Conservation (phyloP, 2,797 vertebrate species). For the Typhlichthys eigenmanni region DNA sequence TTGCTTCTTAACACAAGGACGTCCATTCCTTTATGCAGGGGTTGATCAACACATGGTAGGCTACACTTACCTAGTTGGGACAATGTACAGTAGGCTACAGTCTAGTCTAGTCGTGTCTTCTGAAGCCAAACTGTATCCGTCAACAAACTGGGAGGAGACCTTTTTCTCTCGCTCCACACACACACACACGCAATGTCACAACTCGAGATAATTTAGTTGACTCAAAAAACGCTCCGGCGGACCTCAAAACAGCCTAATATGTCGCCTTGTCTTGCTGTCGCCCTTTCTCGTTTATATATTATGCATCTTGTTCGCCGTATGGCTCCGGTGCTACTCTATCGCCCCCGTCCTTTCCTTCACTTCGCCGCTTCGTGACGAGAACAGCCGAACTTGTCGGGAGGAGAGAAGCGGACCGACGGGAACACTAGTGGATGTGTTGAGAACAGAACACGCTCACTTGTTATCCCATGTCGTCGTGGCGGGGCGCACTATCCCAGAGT, state of each 20-base stretch:
- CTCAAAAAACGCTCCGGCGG: conserved; percentile 19
- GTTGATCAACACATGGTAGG: conserved; percentile 11
- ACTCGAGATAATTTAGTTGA: conserved; percentile 44
- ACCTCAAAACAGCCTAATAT: conserved; percentile 26
- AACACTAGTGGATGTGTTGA: conserved; percentile 28
- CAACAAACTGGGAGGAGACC: conserved; percentile 71
- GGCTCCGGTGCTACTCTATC: conserved; percentile 15
- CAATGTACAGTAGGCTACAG: conserved; percentile 32
- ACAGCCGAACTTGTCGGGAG: conserved; percentile 59
- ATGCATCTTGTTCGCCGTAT: conserved; percentile 27
- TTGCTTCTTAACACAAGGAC: conserved; percentile 33
- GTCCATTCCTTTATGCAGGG: neutral
- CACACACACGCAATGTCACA: conserved; percentile 53
- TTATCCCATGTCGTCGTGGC: conserved; percentile 27
- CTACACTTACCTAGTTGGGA: conserved; percentile 64
- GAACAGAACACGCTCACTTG: neutral
- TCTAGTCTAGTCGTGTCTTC: conserved; percentile 45
- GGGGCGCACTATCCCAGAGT: conserved; percentile 36
- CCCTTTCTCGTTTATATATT: conserved; percentile 17
- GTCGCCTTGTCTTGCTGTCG: conserved; percentile 29
- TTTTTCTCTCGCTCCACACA: conserved; percentile 51
- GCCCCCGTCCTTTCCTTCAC: conserved; percentile 40
- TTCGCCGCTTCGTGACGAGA: conserved; percentile 55
- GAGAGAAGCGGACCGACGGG: conserved; percentile 55
- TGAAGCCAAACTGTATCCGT: conserved; percentile 60